Percentiles rank a stretch among this genome's conserved stretches.
These are phyloP conservation scores for Pterocles orientalis DNA, from an alignment of 2,113 vertebrate species.

Conservation along the genomic window DNA sequence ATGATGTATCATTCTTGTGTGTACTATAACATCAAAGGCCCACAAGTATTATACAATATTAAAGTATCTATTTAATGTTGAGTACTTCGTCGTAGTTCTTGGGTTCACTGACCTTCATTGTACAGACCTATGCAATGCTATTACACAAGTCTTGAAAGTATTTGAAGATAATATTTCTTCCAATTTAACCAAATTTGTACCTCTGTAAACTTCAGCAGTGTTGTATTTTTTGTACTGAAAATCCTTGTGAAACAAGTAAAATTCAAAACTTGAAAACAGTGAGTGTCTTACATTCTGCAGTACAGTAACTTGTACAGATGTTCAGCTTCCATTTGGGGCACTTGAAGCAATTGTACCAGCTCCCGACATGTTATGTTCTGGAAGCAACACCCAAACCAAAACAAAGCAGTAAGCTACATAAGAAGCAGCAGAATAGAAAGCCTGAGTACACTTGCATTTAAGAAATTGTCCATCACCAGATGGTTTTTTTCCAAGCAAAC, in stretches of 20 bases:
- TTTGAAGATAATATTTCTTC: neutral
- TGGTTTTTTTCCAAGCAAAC: neutral
- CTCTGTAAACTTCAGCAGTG: neutral
- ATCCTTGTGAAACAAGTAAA: neutral
- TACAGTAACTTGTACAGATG: neutral
- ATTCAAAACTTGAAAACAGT: neutral
- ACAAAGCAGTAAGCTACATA: neutral
- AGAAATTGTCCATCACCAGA: neutral
- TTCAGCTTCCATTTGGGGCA: neutral
- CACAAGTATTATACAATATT: neutral
- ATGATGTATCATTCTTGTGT: no score
- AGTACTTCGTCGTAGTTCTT: neutral
- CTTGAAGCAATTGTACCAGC: neutral
- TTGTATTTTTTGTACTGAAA: neutral
- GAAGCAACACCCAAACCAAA: neutral
- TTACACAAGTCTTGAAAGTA: neutral
- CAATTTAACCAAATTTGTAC: neutral
- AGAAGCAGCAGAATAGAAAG: neutral
- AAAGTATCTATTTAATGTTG: neutral
- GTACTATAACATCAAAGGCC: no score
- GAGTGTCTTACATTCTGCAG: neutral
- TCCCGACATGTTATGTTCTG: neutral
- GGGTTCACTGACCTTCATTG: neutral
- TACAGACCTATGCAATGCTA: neutral
- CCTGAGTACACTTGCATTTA: neutral